phyloP scores from a whole-genome alignment of 2,888 invertebrate genomes.

The Papilio gigon region DNA sequence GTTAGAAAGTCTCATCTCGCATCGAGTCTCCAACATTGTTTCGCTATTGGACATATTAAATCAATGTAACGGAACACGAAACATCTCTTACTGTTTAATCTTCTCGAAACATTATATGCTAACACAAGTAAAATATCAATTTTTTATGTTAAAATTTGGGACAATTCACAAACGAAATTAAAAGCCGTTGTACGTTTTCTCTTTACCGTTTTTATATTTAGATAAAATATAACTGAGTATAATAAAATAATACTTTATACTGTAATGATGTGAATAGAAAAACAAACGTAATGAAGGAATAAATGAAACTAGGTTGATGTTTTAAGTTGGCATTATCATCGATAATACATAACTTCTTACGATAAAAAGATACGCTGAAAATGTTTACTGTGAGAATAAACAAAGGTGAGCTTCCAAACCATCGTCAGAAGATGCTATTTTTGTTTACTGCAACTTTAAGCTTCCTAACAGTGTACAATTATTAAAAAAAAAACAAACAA shows the following conservation, averaged over 20 bases:
- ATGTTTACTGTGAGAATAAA: neutral
- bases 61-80: conserved; percentile 40
- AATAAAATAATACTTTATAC: too few species aligned
- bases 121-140: conserved; percentile 10
- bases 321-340: neutral
- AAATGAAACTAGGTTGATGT: too few species aligned
- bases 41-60: conserved; percentile 40
- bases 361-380: neutral
- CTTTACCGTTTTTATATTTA: conserved; percentile 8
- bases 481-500: neutral
- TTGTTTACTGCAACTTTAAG: too few species aligned
- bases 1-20: conserved; percentile 74
- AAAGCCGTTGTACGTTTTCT: conserved; percentile 9
- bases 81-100: conserved; percentile 26
- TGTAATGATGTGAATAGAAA: neutral
- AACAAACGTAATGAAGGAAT: neutral
- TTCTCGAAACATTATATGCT: conserved; percentile 20
- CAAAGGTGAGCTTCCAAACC: neutral
- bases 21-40: conserved; percentile 57
- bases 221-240: neutral
- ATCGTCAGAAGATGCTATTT: neutral
- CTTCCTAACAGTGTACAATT: neutral
- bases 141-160: conserved; percentile 6
- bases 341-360: neutral
- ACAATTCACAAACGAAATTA: conserved; percentile 14